Evolutionary conservation across 2,888 invertebrate species (phyloP), one percentile per base, ranked within the genome.

Genomic region (Zaprionus bogoriensis): DNA sequence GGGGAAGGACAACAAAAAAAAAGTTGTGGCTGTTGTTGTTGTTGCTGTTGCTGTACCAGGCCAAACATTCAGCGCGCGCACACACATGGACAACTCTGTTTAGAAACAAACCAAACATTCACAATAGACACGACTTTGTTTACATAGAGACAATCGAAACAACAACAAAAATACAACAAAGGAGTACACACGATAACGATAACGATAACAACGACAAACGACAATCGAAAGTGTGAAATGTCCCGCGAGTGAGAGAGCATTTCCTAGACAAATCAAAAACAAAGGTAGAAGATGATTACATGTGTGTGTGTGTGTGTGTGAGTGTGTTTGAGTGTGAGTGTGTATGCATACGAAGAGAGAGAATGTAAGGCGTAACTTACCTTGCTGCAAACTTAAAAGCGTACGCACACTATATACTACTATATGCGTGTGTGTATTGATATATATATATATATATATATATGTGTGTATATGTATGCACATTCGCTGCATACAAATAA

Each of bases 351-450:
- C 50, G 36, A 64, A 51, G 51, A 23, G n/a, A n/a, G n/a, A 73
- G 32, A 36, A 36, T 64, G 69, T 68, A 63, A 63, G 63, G 63
- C 69, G 54, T 45, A 70, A 72, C 72, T 72, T 72, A 72, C 72
- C 72, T 72, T 72, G 65, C 72, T 64, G 46, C 12, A 64, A 72
- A 72, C 74, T 55, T 72, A 72, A 72, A 74, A 72, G 64, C 71
- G 69, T 64, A 64, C 64, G 17, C 30, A 54, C 54, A 74, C 67
- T 71, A 54, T 66, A 66, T 60, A 55, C 59, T 50, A 52, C 52
- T 45, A 45, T 44, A 27, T 36, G 20, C n/a, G 9, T 20, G 20
- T 36, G 19, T 23, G 38, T 41, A 42, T 30, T 10, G 19, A n/a
- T n/a, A 42, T 42, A 42, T 42, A 46, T 30, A 41, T 46, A 57